Percentiles rank a stretch among this genome's conserved stretches.
Evolutionary conservation across 2,888 invertebrate genomes (phyloP).

Genomic region (Agrypnus murinus): DNA sequence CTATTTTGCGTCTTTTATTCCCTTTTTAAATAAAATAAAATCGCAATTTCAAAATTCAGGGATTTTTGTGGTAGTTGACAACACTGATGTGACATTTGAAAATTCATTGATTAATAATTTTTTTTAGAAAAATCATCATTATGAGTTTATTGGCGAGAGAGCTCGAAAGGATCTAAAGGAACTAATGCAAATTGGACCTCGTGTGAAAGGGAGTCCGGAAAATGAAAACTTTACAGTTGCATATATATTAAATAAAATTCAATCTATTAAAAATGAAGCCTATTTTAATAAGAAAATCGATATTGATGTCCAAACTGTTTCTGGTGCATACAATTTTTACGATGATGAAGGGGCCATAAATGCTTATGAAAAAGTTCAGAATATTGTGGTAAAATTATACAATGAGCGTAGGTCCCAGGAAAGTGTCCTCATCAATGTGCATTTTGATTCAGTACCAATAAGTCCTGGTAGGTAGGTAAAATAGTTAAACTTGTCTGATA

Average conservation of each 20-base stretch:
- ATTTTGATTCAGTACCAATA: slow-evolving; percentile 91
- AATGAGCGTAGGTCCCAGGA: slow-evolving; percentile 72
- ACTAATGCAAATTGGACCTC: slow-evolving; percentile 80
- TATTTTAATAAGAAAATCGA: slow-evolving; percentile 75
- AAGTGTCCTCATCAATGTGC: slow-evolving; percentile 90
- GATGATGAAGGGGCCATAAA: slow-evolving; percentile 87
- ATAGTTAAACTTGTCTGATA: too few species aligned
- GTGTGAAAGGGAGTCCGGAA: slow-evolving; percentile 86
- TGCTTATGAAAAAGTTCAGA: slow-evolving; percentile 87
- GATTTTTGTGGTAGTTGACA: too few species aligned
- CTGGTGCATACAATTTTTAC: slow-evolving; percentile 83
- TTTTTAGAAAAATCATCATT: background rate
- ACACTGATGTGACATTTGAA: too few species aligned
- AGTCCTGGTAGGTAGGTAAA: slow-evolving; percentile 93
- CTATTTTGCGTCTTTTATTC: too few species aligned
- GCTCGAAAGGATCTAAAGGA: slow-evolving; percentile 77
- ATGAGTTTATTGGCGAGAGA: slow-evolving; percentile 69
- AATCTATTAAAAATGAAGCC: slow-evolving; percentile 72
- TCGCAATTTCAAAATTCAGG: too few species aligned
- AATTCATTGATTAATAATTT: too few species aligned
- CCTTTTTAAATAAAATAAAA: too few species aligned
- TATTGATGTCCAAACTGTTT: slow-evolving; percentile 79
- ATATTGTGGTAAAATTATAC: slow-evolving; percentile 83
- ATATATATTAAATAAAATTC: slow-evolving; percentile 75
- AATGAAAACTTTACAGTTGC: slow-evolving; percentile 84